These are phyloP conservation scores for Ganaspis sp. DNA, from an alignment of 1,140 invertebrate genomes.

Conservation along the genomic window DNA sequence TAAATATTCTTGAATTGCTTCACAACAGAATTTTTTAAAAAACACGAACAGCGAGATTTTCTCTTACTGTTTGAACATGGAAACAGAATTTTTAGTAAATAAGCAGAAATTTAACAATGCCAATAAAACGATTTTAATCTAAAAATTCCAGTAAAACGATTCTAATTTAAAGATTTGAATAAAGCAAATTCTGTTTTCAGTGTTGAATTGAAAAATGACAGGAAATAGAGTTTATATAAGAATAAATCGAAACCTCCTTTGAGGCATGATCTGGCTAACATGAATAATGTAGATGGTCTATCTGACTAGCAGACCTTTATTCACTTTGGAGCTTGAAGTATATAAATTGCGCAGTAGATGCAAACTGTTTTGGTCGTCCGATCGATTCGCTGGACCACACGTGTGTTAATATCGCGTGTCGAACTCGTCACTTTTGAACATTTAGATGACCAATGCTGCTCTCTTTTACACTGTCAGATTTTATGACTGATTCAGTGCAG, in stretches of 20 bases:
- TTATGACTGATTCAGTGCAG: background rate
- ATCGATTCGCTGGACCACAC: conserved; percentile 8
- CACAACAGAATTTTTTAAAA: background rate
- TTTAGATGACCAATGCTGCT: background rate
- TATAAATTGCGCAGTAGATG: conserved; percentile 16
- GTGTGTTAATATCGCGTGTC: conserved; percentile 12
- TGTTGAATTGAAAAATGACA: background rate
- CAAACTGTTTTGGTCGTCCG: background rate
- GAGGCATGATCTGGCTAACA: background rate
- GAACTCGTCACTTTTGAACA: conserved; percentile 18
- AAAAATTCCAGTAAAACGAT: no score
- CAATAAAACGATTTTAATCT: no score
- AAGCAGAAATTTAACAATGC: no score
- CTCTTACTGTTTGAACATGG: no score
- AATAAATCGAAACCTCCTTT: background rate
- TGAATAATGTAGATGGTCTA: conserved; percentile 12
- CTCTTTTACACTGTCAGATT: background rate
- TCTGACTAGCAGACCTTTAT: background rate
- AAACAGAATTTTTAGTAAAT: no score
- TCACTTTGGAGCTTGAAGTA: background rate
- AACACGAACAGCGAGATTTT: no score
- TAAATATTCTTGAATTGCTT: background rate
- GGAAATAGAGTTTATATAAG: background rate
- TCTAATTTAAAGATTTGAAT: no score
- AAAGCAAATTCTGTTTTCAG: no score